Base-by-base conservation (phyloP, 2,113 vertebrate species). In the Pionites leucogaster region DNA sequence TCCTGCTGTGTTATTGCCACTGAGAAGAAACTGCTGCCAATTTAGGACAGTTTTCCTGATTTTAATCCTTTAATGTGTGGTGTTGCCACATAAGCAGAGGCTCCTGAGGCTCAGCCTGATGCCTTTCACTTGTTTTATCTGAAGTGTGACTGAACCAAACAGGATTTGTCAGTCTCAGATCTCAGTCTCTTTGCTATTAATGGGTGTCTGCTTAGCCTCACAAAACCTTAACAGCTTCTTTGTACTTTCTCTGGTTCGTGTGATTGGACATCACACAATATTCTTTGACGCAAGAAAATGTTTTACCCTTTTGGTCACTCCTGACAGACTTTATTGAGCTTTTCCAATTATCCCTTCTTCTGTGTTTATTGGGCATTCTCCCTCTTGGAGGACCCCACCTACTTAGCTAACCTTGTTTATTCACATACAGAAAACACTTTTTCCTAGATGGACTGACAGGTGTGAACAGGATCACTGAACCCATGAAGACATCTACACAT, bases 401-500 rank as follows among this genome's bases (percentile, higher is more conserved):
- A n/a, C 10, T 3, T 13, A 42, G 17, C 3, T 50, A 85, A 55
- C 13, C 17, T 44, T 74, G 7, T 31, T 75, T 78, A 35, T 50
- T 71, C 39, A 28, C 39, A 50, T 16, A 41, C 4, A 82, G 33
- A 76, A 71, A n/a, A 10, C 4, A 46, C 16, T 72, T 91, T 33
- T 29, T 62, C 39, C 37, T 78, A 57, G 27, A n/a, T 46, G n/a
- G 24, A 8, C 18, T 67, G n/a, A 17, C 22, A 42, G 7, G 15
- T 47, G 25, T 68, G 39, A 76, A 76, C 8, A 63, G 8, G 15
- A 42, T 65, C 49, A 57, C 29, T 52, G 49, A 20, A 39, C 27
- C 78, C 41, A 28, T 0, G 1, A 1, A 24, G 33, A 17, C 25
- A 49, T 24, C 39, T 59, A n/a, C 3, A 13, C 0, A 1, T 52